These are phyloP conservation scores for Acleris holmiana DNA, from an alignment of 2,888 invertebrate species.

Conservation along the genomic window DNA sequence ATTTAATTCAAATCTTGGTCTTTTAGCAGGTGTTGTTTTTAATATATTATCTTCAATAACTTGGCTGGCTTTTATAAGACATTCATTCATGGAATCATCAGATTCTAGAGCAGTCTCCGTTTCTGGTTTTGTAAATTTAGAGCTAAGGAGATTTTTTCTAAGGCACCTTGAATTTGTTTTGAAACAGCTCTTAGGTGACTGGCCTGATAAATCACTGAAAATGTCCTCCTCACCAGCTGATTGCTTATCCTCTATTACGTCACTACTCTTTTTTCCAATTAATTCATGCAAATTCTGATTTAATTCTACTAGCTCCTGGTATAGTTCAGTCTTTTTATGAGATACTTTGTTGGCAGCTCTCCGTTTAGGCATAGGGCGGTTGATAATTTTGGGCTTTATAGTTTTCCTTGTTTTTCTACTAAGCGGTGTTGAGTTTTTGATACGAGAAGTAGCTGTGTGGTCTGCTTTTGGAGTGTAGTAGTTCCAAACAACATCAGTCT, in stretches of 20 bases:
- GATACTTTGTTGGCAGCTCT: conserved; percentile 53
- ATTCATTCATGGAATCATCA: conserved; percentile 81
- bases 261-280: conserved; percentile 56
- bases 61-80: conserved; percentile 76
- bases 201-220: conserved; percentile 65
- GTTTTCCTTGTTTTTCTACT: conserved; percentile 65
- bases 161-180: conserved; percentile 62
- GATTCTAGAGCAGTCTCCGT: conserved; percentile 72
- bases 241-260: conserved; percentile 50
- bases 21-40: conserved; percentile 55
- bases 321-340: conserved; percentile 68
- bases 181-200: conserved; percentile 66
- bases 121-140: conserved; percentile 70
- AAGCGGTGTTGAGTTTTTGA: conserved; percentile 71
- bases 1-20: conserved; percentile 48
- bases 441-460: conserved; percentile 51
- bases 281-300: conserved; percentile 74
- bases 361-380: conserved; percentile 64
- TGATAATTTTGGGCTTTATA: conserved; percentile 58
- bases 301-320: conserved; percentile 73
- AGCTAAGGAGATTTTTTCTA: conserved; percentile 74
- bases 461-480: conserved; percentile 79
- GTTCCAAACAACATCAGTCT: conserved; percentile 80
- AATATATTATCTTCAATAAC: conserved; percentile 73
- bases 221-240: conserved; percentile 74